These are phyloP conservation scores for Nothoprocta pentlandii DNA, from an alignment of 2,113 vertebrate species.

Conservation along the genomic window DNA sequence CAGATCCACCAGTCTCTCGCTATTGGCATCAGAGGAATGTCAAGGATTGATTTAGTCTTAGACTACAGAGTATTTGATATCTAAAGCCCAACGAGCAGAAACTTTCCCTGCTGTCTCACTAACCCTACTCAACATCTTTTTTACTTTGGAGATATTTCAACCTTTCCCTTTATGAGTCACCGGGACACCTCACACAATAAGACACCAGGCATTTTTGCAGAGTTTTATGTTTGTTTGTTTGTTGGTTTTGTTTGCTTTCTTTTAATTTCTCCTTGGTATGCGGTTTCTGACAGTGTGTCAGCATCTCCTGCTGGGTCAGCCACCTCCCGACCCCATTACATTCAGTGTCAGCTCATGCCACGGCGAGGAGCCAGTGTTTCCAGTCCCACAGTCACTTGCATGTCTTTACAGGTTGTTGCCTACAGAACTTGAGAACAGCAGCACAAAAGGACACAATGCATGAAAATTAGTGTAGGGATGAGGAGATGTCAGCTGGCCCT, in stretches of 20 bases:
- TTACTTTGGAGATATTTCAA: neutral
- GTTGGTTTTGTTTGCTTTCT: neutral
- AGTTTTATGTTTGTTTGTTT: neutral
- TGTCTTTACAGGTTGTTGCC: neutral
- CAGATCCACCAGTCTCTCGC: neutral
- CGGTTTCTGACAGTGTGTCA: constrained; percentile 45
- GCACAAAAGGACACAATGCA: constrained; percentile 73
- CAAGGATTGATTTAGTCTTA: neutral
- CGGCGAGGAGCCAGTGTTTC: neutral
- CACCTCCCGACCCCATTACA: constrained; percentile 43
- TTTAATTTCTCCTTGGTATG: constrained; percentile 62
- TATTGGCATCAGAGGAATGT: neutral
- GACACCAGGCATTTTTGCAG: constrained; percentile 20
- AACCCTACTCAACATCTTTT: neutral
- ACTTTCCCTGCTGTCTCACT: accelerated
- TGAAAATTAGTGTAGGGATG: constrained; percentile 48
- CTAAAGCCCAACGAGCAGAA: neutral
- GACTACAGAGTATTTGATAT: neutral
- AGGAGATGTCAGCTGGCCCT: constrained; percentile 22
- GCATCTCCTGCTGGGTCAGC: constrained; percentile 28
- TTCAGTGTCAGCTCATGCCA: constrained; percentile 39
- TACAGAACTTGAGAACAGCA: constrained; percentile 69
- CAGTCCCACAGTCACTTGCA: neutral
- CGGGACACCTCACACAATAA: neutral
- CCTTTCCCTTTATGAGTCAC: neutral